These are phyloP conservation scores for Drosophila auraria DNA, from an alignment of 1,140 invertebrate genomes.

Conservation along the genomic window DNA sequence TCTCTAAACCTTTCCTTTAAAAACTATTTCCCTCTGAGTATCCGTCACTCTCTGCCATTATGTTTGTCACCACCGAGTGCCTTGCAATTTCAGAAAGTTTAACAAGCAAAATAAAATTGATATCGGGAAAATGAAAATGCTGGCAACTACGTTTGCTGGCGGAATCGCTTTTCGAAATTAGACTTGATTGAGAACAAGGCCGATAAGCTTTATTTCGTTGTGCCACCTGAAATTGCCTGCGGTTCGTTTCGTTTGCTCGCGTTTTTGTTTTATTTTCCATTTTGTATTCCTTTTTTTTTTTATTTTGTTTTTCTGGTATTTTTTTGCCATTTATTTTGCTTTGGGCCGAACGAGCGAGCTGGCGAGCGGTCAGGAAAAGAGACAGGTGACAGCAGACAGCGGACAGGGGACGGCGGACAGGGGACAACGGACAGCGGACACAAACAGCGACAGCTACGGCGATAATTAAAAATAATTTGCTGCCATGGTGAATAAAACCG, in stretches of 20 bases:
- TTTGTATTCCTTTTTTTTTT: not conserved
- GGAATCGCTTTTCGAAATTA: constrained; percentile 16
- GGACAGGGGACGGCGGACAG: constrained; percentile 52
- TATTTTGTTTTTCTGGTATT: constrained; percentile 4
- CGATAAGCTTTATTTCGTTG: constrained; percentile 33
- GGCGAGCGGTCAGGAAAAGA: constrained; percentile 7
- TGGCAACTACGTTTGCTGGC: constrained; percentile 2
- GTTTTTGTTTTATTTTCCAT: not conserved
- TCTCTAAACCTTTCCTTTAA: not conserved
- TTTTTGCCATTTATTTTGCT: constrained; percentile 7
- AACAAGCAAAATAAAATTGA: constrained; percentile 1
- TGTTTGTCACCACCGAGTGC: not conserved
- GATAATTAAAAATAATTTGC: constrained; percentile 82
- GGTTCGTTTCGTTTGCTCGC: constrained; percentile 35
- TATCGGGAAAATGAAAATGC: constrained; percentile 2
- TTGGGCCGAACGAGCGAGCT: constrained; percentile 6
- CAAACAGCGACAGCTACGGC: constrained; percentile 57
- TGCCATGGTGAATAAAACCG: constrained; percentile 51
- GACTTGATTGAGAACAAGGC: constrained; percentile 21
- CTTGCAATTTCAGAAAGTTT: not conserved
- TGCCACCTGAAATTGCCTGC: constrained; percentile 43
- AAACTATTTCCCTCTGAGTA: too few relatives aligned
- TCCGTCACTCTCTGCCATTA: not conserved
- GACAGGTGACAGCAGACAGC: constrained; percentile 48
- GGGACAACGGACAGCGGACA: constrained; percentile 58